Percentiles rank a stretch among this genome's conserved stretches.
Evolutionary conservation across 2,888 invertebrate genomes (phyloP).

Genomic region (Eledona agricola): DNA sequence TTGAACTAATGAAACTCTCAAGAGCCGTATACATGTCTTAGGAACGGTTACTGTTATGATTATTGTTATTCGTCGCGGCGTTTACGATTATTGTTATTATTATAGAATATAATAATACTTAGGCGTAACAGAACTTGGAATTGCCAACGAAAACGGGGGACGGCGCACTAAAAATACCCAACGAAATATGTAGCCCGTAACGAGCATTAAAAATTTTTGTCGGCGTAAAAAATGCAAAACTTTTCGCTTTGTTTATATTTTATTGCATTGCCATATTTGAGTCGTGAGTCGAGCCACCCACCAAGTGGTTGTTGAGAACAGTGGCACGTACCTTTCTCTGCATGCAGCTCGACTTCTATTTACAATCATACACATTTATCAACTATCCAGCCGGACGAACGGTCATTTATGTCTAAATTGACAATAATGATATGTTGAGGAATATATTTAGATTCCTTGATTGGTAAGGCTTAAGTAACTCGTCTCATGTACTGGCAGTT

Average conservation of each 20-base stretch:
- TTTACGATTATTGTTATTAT: slow-evolving; percentile 54
- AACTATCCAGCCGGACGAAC: slow-evolving; percentile 50
- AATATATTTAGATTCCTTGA: slow-evolving; percentile 45
- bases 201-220: slow-evolving; percentile 4
- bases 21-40: slow-evolving; percentile 58
- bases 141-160: slow-evolving; percentile 22
- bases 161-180: slow-evolving; percentile 21
- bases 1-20: slow-evolving; percentile 60
- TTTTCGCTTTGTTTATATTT: slow-evolving; percentile 24
- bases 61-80: slow-evolving; percentile 59
- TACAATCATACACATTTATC: slow-evolving; percentile 57
- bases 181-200: slow-evolving; percentile 18
- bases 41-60: slow-evolving; percentile 61
- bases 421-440: slow-evolving; percentile 57
- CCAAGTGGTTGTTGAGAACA: slow-evolving; percentile 42
- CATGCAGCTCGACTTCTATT: slow-evolving; percentile 57
- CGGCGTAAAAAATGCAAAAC: slow-evolving; percentile 4
- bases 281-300: slow-evolving; percentile 39
- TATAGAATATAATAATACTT: slow-evolving; percentile 55
- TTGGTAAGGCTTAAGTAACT: slow-evolving; percentile 42
- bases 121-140: slow-evolving; percentile 31
- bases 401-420: slow-evolving; percentile 59
- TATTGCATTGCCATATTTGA: slow-evolving; percentile 29
- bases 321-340: slow-evolving; percentile 49
- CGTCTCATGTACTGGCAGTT: slow-evolving; percentile 35